Conservation (phyloP, 2,888 invertebrate genomes). For the Sinelater perroti region DNA sequence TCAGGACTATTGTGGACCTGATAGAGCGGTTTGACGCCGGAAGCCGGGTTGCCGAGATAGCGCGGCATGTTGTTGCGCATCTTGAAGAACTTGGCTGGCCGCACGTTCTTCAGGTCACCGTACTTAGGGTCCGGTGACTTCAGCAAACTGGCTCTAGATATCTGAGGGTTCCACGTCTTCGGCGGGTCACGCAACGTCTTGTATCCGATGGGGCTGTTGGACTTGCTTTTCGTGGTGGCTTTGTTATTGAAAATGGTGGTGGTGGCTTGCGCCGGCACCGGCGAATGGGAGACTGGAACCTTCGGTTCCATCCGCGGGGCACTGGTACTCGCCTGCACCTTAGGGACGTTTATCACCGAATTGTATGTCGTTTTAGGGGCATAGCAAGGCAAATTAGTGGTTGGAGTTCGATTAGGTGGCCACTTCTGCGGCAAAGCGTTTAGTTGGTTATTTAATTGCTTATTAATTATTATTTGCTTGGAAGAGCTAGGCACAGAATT, state of each 20-base stretch:
- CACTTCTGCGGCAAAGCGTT: slow-evolving; percentile 32
- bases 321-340: slow-evolving; percentile 44
- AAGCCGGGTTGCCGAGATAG: slow-evolving; percentile 67
- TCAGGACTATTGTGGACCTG: slow-evolving; percentile 61
- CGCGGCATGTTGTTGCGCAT: slow-evolving; percentile 65
- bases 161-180: slow-evolving; percentile 69
- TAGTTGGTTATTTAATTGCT: slow-evolving; percentile 11
- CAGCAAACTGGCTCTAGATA: slow-evolving; percentile 62
- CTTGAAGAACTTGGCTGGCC: slow-evolving; percentile 68
- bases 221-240: slow-evolving; percentile 50
- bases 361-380: slow-evolving; percentile 52
- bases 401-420: slow-evolving; percentile 31
- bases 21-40: slow-evolving; percentile 70
- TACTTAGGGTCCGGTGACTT: slow-evolving; percentile 48
- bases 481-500: slow-evolving; percentile 24
- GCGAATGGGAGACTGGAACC: slow-evolving; percentile 10
- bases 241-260: slow-evolving; percentile 41
- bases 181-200: slow-evolving; percentile 69
- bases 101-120: slow-evolving; percentile 52
- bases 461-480: slow-evolving; percentile 35
- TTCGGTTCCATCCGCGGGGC: slow-evolving; percentile 30
- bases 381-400: slow-evolving; percentile 50
- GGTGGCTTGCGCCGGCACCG: slow-evolving; percentile 20
- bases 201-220: slow-evolving; percentile 61
- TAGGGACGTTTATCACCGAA: slow-evolving; percentile 53